Evolutionary conservation across 2,888 invertebrate species (phyloP), one percentile per base, ranked within the genome.

Genomic region (Sarcophaga subvicina): DNA sequence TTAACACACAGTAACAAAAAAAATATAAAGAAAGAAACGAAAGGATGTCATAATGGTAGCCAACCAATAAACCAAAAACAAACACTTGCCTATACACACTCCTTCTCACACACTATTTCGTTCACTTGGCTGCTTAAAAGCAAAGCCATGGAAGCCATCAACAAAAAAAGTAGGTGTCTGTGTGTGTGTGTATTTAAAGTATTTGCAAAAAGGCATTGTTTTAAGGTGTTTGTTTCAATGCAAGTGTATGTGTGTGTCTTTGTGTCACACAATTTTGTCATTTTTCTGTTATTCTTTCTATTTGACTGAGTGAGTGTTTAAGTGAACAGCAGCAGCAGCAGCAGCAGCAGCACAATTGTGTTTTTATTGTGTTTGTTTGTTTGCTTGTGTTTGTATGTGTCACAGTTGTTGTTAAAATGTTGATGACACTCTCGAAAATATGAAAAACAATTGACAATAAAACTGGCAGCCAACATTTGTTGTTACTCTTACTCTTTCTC

Each of bases 371-470:
- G 63, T 47, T 11, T 75, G 49, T 64, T 8, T 14, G 70, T 54
- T 14, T 67, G 49, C 70, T 17, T 77, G 67, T 73, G 71, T 59
- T 67, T 54, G 63, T 79, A 81, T 87, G 84, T 87, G 84, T 84
- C 87, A 82, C 79, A 84, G 37, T 37, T 8, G 37, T 87, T 87
- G 87, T 87, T 87, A 84, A 87, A 87, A 84, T 87, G 87, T 84
- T 87, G 87, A 87, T 87, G 87, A 87, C 84, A 87, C 87, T 87
- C 84, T 87, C 84, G 76, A 87, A 87, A 87, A 82, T 87, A 81
- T 87, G 87, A 81, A 87, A 87, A 87, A 87, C 87, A 87, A 87
- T 84, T 87, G 87, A 87, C 87, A 87, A 87, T 84, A 87, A 79
- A 8, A 54, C 81, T 84, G 81, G 45, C 75, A 83, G 67, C 70